phyloP scores from a whole-genome alignment of 2,797 vertebrate genomes.

The Coregonus sp. region DNA sequence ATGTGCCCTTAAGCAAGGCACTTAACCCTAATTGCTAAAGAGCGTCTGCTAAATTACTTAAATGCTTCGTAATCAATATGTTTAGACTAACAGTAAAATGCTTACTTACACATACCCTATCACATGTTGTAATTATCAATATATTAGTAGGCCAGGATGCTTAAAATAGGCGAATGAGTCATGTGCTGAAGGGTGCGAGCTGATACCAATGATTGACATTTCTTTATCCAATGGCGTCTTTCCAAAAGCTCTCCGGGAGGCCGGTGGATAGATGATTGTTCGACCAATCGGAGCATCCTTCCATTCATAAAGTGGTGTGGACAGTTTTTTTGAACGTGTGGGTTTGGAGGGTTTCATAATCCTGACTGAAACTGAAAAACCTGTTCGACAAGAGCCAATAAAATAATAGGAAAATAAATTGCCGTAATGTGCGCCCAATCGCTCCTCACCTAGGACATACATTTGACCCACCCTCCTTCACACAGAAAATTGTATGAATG shows the following conservation, averaged over 20 bases:
- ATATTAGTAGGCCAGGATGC: slow-evolving; percentile 45
- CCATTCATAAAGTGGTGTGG: slow-evolving; percentile 79
- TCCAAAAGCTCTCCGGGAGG: slow-evolving; percentile 50
- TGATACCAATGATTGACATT: slow-evolving; percentile 31
- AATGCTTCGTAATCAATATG: no score
- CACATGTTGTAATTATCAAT: slow-evolving; percentile 19
- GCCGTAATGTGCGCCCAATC: slow-evolving; percentile 68
- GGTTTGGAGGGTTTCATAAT: slow-evolving; percentile 78
- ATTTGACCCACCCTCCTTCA: slow-evolving; percentile 55
- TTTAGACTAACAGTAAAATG: no score
- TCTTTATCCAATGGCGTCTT: slow-evolving; percentile 50
- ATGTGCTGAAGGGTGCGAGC: slow-evolving; percentile 44
- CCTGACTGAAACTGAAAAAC: slow-evolving; percentile 74
- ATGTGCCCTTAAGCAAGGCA: no score
- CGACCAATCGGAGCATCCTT: slow-evolving; percentile 73
- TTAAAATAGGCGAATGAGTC: slow-evolving; percentile 66
- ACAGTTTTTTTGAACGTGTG: slow-evolving; percentile 67
- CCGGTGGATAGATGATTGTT: slow-evolving; percentile 44
- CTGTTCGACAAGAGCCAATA: slow-evolving; percentile 72
- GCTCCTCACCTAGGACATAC: slow-evolving; percentile 34
- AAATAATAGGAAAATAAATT: slow-evolving; percentile 50
- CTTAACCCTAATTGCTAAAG: no score
- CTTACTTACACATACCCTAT: neutral
- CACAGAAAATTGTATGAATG: slow-evolving; percentile 72
- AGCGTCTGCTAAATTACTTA: no score